phyloP scores from a whole-genome alignment of 2,797 vertebrate species.

The Parauchenoglanis punctatus region DNA sequence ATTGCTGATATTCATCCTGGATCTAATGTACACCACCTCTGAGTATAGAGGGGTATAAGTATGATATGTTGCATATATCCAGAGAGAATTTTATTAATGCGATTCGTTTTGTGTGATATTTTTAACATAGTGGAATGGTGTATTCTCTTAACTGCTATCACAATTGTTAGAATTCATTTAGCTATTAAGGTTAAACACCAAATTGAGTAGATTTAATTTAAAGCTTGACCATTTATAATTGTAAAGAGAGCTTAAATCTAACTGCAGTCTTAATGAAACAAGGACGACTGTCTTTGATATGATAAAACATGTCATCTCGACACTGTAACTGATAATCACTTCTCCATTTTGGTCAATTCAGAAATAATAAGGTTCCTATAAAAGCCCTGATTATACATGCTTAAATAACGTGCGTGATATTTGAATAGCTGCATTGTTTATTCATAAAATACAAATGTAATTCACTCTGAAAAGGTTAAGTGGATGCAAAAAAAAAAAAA shows the following conservation, averaged over 20 bases:
- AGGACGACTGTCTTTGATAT: neutral
- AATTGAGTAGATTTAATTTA: too few relatives aligned
- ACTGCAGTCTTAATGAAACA: neutral
- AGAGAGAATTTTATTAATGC: neutral
- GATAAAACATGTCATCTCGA: neutral
- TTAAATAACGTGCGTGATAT: neutral
- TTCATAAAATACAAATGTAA: neutral
- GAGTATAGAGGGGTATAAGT: neutral
- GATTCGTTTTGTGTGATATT: neutral
- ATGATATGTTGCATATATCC: neutral
- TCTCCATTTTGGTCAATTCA: neutral
- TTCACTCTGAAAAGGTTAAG: neutral
- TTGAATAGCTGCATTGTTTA: neutral
- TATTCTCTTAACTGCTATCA: neutral
- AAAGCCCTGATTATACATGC: neutral
- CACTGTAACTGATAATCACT: neutral
- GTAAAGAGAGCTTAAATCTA: neutral
- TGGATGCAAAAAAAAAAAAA: neutral
- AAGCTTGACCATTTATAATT: too few relatives aligned
- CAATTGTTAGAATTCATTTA: neutral
- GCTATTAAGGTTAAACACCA: neutral
- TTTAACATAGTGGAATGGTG: neutral
- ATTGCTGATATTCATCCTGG: neutral
- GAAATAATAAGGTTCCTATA: neutral
- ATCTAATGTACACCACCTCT: neutral